Evolutionary conservation across 2,888 invertebrate species (phyloP).

Genomic region (Eristalinus aeneus): DNA sequence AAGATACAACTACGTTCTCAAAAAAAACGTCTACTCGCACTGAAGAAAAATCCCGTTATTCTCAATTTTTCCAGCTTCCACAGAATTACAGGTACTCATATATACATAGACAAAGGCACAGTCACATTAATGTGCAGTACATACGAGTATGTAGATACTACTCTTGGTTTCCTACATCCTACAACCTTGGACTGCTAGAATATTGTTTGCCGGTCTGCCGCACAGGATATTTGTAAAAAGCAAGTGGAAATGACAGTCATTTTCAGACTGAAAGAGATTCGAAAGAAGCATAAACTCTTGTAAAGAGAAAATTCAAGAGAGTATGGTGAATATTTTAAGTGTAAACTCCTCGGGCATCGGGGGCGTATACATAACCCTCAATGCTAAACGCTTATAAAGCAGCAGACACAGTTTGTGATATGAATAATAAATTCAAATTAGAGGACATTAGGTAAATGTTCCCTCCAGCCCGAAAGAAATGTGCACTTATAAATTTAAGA

Average conservation of each 20-base stretch:
- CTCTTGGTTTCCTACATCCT: conserved; percentile 46
- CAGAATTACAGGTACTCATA: neutral
- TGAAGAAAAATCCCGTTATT: conserved; percentile 5
- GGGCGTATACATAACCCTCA: conserved; percentile 46
- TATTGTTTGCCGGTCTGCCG: conserved; percentile 60
- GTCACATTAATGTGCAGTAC: conserved; percentile 31
- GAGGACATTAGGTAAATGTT: conserved; percentile 1
- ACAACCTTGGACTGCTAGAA: conserved; percentile 63
- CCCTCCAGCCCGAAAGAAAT: neutral
- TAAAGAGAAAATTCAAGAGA: conserved; percentile 33
- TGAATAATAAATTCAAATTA: conserved; percentile 40
- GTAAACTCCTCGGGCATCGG: conserved; percentile 20
- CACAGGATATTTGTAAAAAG: conserved; percentile 33
- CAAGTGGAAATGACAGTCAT: conserved; percentile 38
- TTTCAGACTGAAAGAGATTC: conserved; percentile 36
- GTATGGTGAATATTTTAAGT: conserved; percentile 41
- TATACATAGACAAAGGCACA: conserved; percentile 32
- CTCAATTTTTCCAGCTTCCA: neutral
- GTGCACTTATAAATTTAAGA: too few relatives aligned
- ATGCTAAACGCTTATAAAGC: neutral
- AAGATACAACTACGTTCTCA: neutral
- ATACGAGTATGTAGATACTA: conserved; percentile 22
- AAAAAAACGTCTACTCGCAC: neutral
- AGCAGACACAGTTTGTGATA: conserved; percentile 26
- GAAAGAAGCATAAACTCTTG: neutral